Percentiles rank a stretch among this genome's conserved stretches.
Evolutionary conservation across 2,797 vertebrate genomes (phyloP).

Genomic region (Acrossocheilus wenchowensis): DNA sequence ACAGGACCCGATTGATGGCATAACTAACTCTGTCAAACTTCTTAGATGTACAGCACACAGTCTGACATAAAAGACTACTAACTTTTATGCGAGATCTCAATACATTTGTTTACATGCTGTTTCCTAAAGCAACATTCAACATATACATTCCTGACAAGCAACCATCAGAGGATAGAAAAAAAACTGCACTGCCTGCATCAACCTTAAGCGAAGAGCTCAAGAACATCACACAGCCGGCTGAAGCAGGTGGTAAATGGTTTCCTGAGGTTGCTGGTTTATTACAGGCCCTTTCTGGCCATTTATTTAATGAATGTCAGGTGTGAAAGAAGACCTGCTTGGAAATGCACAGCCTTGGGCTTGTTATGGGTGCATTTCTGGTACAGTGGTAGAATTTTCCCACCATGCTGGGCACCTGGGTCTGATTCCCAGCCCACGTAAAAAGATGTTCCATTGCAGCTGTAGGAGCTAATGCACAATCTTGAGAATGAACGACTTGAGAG

Average conservation of each 20-base stretch:
- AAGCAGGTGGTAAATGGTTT: constrained; percentile 31
- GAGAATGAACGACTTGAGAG: not conserved
- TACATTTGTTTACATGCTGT: not conserved
- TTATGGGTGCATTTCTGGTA: not conserved
- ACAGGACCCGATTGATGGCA: not conserved
- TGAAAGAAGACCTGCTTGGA: constrained; percentile 24
- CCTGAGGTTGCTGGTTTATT: constrained; percentile 10
- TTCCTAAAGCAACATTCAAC: not conserved
- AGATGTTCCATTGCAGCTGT: not conserved
- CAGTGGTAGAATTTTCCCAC: not conserved
- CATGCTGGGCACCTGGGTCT: constrained; percentile 20
- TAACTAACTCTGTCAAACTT: not conserved
- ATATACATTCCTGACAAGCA: not conserved
- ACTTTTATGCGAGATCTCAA: not conserved
- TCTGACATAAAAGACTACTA: not conserved
- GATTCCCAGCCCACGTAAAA: not conserved
- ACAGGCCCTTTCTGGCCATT: constrained; percentile 13
- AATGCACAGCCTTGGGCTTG: constrained; percentile 5
- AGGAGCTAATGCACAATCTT: not conserved
- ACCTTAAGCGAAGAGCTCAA: not conserved
- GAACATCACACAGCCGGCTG: not conserved
- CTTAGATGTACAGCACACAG: not conserved
- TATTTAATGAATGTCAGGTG: not conserved
- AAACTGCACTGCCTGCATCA: not conserved
- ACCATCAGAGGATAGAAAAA: not conserved